These are phyloP conservation scores for Poeciliopsis infans DNA, from an alignment of 2,797 vertebrate species.

Conservation along the genomic window DNA sequence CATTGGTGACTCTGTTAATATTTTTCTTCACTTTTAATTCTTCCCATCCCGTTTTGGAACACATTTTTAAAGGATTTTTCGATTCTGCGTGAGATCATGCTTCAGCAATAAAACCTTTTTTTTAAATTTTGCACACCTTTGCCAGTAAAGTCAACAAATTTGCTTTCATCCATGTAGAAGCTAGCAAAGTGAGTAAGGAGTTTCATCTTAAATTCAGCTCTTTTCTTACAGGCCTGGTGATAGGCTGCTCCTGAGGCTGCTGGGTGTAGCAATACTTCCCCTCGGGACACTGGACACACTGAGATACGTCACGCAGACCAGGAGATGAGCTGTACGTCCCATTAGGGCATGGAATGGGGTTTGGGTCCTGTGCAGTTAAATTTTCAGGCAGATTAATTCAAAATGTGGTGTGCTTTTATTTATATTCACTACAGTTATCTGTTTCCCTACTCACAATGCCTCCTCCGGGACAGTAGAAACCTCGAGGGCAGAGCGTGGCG, in stretches of 20 bases:
- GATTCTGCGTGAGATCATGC: not conserved
- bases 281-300: constrained; percentile 83
- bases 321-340: constrained; percentile 84
- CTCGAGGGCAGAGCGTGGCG: constrained; percentile 85
- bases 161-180: not conserved
- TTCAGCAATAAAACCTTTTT: not conserved
- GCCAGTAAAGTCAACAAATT: not conserved
- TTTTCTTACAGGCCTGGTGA: constrained; percentile 83
- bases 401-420: not conserved
- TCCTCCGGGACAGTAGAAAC: constrained; percentile 88
- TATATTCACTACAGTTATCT: not conserved
- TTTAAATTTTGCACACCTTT: not conserved
- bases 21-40: not conserved
- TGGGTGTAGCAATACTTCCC: constrained; percentile 86
- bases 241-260: constrained; percentile 76
- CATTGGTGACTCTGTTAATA: not conserved
- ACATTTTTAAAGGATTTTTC: not conserved
- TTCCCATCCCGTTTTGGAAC: not conserved
- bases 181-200: not conserved
- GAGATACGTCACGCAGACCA: constrained; percentile 81
- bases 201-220: not conserved
- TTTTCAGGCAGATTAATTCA: not conserved
- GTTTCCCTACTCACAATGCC: constrained; percentile 70
- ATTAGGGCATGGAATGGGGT: constrained; percentile 86
- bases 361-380: constrained; percentile 75